Evolutionary conservation across 2,797 vertebrate genomes (phyloP).

Genomic region (Cetoscarus ocellatus): DNA sequence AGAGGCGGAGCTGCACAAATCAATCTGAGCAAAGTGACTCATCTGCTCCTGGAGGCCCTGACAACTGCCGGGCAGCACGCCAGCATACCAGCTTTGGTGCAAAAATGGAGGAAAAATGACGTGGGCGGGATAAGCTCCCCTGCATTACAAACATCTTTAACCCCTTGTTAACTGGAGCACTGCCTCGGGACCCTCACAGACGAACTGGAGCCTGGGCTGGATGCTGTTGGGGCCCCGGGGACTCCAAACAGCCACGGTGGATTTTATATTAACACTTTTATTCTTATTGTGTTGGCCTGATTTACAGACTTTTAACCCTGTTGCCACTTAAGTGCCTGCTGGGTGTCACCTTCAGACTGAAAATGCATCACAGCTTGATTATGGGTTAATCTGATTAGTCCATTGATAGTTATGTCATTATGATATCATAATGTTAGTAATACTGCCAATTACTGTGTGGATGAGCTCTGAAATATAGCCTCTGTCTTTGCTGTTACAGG

Average conservation of each 20-base stretch:
- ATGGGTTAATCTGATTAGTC: background rate
- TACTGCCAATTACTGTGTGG: too few relatives aligned
- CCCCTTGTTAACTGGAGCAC: conserved; percentile 32
- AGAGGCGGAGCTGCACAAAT: conserved; percentile 55
- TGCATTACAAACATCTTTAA: conserved; percentile 51
- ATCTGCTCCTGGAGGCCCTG: conserved; percentile 55
- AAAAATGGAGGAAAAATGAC: conserved; percentile 24
- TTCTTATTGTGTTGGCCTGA: background rate
- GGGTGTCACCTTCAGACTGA: background rate
- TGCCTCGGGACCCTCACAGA: conserved; percentile 23
- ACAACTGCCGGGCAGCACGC: conserved; percentile 58
- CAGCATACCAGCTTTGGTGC: conserved; percentile 52
- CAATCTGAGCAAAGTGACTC: conserved; percentile 55
- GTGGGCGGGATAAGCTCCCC: conserved; percentile 46
- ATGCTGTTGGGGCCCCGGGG: background rate
- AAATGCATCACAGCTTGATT: background rate
- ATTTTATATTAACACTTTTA: background rate
- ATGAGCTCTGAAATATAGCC: too few relatives aligned
- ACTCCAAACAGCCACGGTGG: background rate
- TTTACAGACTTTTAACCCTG: background rate
- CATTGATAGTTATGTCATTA: background rate
- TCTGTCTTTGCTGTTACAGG: too few relatives aligned
- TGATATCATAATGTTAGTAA: too few relatives aligned
- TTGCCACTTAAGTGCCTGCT: background rate
- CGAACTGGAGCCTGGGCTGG: background rate